Evolutionary conservation across 2,888 invertebrate species (phyloP), one percentile per base, ranked within the genome.

Genomic region (Lathronympha strigana): DNA sequence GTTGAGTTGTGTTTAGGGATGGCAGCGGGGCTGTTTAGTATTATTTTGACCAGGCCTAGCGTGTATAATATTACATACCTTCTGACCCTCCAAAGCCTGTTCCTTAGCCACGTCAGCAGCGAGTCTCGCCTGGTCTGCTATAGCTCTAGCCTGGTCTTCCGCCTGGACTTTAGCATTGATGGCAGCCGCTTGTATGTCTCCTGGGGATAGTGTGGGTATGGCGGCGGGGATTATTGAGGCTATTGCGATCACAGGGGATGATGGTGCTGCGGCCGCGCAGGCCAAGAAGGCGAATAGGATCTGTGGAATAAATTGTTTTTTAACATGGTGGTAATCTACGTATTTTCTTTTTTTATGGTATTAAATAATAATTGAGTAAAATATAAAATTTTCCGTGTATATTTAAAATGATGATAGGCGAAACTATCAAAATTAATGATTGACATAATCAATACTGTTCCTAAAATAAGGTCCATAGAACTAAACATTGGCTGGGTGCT

Each of bases 181-280:
- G 38, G 78, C 83, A 1, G 90, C 91, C 0, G 87, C 91, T 67
- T 91, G 86, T 5, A 89, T 68, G 72, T 92, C 91, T 4, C 88
- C 91, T 1, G 88, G 75, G 0, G 84, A 79, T 19, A 90, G 73
- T 1, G 88, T 81, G 0, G 86, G 84, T 2, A 79, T 23, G 15
- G 75, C 72, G 0, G 77, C 73, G 1, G 82, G 76, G 28, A 80
- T 69, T 19, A 71, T 72, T 6, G 76, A 63, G 11, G 75, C 67
- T 13, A 75, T 60, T 8, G 71, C 69, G 0, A 75, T 69, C 0
- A 74, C 60, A 8, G 75, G 67, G 2, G 74, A 23, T 8, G 71
- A 71, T 4, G 72, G 69, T 0, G 73, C 69, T 17, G 73, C 66
- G 15, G 76, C 71, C 9, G 74, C 70, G 17, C 74, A 61, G 2